These are phyloP conservation scores for Rachycentron canadum DNA, from an alignment of 2,797 vertebrate species.

Conservation along the genomic window DNA sequence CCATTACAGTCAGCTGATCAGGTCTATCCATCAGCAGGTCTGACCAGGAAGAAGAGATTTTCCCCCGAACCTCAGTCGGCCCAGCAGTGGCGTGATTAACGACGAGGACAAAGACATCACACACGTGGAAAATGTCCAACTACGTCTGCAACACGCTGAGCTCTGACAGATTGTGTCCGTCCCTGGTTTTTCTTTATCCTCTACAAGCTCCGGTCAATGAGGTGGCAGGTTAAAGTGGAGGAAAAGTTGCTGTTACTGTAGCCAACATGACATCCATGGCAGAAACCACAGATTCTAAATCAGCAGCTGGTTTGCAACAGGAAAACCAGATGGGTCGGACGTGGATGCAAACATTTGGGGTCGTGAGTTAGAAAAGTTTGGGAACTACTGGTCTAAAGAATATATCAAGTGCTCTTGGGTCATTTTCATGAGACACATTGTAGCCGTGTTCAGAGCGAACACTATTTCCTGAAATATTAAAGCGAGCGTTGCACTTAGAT, in stretches of 20 bases:
- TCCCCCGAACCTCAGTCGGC: slow-evolving; percentile 31
- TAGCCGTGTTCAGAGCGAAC: too few species aligned
- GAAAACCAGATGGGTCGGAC: too few species aligned
- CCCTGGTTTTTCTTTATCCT: background rate
- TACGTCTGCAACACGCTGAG: slow-evolving; percentile 4
- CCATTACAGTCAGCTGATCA: slow-evolving; percentile 19
- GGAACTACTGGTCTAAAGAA: too few species aligned
- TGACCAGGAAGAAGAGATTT: slow-evolving; percentile 14
- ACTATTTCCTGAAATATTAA: too few species aligned
- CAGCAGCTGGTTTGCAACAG: too few species aligned
- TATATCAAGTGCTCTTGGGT: too few species aligned
- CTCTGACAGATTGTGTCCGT: slow-evolving; percentile 8
- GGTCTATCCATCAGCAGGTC: slow-evolving; percentile 32
- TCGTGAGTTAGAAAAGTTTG: too few species aligned
- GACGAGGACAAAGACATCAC: slow-evolving; percentile 28
- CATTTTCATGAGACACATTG: too few species aligned
- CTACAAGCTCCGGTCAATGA: background rate
- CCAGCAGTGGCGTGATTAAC: slow-evolving; percentile 42
- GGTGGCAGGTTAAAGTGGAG: background rate
- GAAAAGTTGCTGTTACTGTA: background rate
- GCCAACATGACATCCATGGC: too few species aligned
- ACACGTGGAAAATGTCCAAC: slow-evolving; percentile 11
- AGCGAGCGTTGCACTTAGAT: too few species aligned
- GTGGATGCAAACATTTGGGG: too few species aligned
- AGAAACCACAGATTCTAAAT: too few species aligned